Evolutionary conservation across 2,888 invertebrate genomes (phyloP), one percentile per base, ranked within the genome.

Genomic region (Rhimphoctona megacephalus): DNA sequence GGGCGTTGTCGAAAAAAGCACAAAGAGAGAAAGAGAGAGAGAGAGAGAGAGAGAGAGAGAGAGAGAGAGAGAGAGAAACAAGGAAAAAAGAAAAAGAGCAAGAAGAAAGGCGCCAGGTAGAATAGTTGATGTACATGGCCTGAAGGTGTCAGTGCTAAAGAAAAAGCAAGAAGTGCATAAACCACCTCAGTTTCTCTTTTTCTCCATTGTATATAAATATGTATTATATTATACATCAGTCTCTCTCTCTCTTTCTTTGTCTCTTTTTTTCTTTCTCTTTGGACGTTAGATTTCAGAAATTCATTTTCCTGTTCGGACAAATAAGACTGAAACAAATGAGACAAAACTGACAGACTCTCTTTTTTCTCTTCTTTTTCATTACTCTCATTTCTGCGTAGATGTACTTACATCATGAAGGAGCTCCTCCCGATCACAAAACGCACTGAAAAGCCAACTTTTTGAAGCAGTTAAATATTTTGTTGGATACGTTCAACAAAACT

Each of bases 221-320:
- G 74, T 64, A n/a, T 36, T 69, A n/a, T 36, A 6, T 39, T 17
- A 39, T 9, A 39, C 7, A 39, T 46, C 22, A 8, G 9, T 64
- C 33, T 49, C 64, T 33, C 8, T 78, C 66, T 17, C 43, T 77
- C 64, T 0, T 0, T 33, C 22, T 3, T n/a, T 14, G 22, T 36
- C 14, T n/a, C 76, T 70, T n/a, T 14, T 36, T 36, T n/a, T n/a
- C 76, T 70, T 78, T 81, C 76, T 74, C 78, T 79, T 85, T 83
- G 70, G 73, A 76, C 81, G 77, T 82, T 66, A 83, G 78, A 87
- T 87, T 84, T 87, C 81, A 61, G 66, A 83, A 74, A 87, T 87
- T 88, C 69, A 86, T 87, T 88, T 82, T 81, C 77, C 61, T 57
- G 36, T 11, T 54, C 66, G 39, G 54, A 39, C 64, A 70, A 57